Evolutionary conservation across 2,113 vertebrate species (phyloP).

Genomic region (Alligator sinensis): DNA sequence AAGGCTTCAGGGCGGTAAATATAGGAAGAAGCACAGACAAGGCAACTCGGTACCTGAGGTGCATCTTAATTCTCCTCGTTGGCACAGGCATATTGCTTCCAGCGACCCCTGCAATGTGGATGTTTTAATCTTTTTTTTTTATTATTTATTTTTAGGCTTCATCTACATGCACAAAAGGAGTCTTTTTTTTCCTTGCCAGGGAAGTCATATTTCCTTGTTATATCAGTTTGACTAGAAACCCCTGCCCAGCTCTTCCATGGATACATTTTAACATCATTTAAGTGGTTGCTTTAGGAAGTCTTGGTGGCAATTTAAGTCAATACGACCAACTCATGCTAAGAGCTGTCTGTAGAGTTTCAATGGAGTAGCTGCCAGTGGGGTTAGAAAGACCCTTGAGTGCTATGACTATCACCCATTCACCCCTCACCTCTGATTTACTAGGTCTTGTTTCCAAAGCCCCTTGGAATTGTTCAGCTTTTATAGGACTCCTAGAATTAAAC

Average conservation of each 20-base stretch:
- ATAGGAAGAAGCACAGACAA: conserved; percentile 41
- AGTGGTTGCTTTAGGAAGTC: too few relatives aligned
- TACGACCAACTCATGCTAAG: neutral
- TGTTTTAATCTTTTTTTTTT: neutral
- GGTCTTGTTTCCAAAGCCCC: neutral
- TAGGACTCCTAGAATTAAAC: too few relatives aligned
- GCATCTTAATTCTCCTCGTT: conserved; percentile 6
- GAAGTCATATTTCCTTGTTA: too few relatives aligned
- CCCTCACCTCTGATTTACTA: neutral
- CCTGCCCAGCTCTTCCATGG: too few relatives aligned
- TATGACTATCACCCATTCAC: neutral
- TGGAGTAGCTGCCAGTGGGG: neutral
- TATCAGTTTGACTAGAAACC: too few relatives aligned
- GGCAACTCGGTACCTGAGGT: conserved; percentile 25
- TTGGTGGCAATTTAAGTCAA: neutral
- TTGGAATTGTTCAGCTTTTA: neutral
- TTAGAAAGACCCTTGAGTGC: neutral
- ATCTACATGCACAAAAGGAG: neutral
- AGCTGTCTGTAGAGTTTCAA: neutral
- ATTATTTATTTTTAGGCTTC: neutral
- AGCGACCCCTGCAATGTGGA: neutral
- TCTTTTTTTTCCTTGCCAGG: too few relatives aligned
- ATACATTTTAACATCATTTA: too few relatives aligned
- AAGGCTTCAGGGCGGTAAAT: conserved; percentile 39
- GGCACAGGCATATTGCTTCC: neutral